Base-by-base conservation (phyloP, 2,113 vertebrate genomes). In the Corvus cornix region DNA sequence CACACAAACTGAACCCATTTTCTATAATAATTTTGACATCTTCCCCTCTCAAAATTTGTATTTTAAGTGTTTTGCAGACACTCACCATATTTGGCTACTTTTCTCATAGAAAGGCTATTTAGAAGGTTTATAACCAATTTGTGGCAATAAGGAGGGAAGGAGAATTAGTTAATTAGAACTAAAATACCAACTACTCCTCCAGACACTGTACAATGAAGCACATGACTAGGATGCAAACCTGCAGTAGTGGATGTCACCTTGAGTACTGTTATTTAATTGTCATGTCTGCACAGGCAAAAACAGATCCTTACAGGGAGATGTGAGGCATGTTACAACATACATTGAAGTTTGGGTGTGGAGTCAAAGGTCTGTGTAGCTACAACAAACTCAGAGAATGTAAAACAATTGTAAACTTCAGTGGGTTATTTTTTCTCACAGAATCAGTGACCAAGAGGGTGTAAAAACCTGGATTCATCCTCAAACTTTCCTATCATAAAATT, bases 1-100 rank as follows among this genome's bases (percentile, higher is more conserved):
- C 48, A 67, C 39, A 81, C 6, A 43, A 87, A 27, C 2, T 6
- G 26, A 91, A 67, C 19, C 12, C 2, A 53, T 63, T 70, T 92
- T 51, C 39, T 63, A 4, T 11, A 78, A 70, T 2, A 67, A 15
- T 74, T 77, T 66, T 39, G 10, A 28, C 0, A 10, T 80, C 24
- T 49, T 31, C 2, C 15, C 9, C 13, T 3, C 11, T 14, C 20
- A 23, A 35, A 74, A 33, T 5, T 60, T 1, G 0, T 53, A 15
- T 77, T 44, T 83, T 26, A 49, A 14, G 26, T 30, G 10, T 62
- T 87, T 90, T 81, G 7, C 14, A 51, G 26, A 13, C 46, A 51
- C 80, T 84, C 2, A 4, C 39, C 1, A 2, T 27, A 59, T 67
- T 88, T 62, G 3, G 4, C n/a, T 68, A 11, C 13, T 91, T 81